Conservation (phyloP, 2,113 vertebrate species). For the Sinocyclocheilus maitianheensis region DNA sequence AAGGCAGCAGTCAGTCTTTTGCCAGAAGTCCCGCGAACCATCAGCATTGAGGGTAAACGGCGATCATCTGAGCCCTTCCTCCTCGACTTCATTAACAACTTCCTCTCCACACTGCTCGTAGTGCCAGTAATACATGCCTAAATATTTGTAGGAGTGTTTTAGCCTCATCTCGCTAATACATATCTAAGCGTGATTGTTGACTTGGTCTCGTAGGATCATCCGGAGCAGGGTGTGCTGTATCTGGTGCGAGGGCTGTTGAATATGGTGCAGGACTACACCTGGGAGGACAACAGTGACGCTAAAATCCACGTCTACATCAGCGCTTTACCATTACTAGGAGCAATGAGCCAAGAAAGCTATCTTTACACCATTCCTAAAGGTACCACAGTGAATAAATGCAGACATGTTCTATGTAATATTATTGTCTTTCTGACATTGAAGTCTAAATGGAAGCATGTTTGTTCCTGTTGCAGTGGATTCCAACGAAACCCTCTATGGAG, state of each 20-base stretch:
- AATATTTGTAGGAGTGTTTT: neutral
- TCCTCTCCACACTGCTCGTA: conserved; percentile 88
- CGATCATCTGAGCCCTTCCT: conserved; percentile 88
- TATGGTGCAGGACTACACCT: conserved; percentile 95
- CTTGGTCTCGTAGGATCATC: conserved; percentile 83
- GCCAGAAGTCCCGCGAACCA: conserved; percentile 89
- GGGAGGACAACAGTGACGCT: conserved; percentile 92
- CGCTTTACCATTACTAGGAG: conserved; percentile 88
- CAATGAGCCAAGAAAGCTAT: conserved; percentile 91
- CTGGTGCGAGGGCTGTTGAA: conserved; percentile 92
- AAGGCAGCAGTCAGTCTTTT: conserved; percentile 90
- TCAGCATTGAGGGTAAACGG: conserved; percentile 91
- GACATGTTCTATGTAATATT: neutral
- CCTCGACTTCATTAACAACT: conserved; percentile 92
- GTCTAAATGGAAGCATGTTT: neutral
- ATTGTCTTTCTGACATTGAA: neutral
- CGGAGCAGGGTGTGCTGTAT: conserved; percentile 93
- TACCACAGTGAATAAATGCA: conserved; percentile 45
- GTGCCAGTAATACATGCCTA: conserved; percentile 83
- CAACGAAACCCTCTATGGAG: conserved; percentile 93
- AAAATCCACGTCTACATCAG: conserved; percentile 89
- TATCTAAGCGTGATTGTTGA: neutral
- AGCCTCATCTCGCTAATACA: neutral
- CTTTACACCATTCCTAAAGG: conserved; percentile 75
- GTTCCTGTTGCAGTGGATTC: conserved; percentile 83